Base-by-base conservation (phyloP, 2,113 vertebrate species). In the Tupaia chinensis region DNA sequence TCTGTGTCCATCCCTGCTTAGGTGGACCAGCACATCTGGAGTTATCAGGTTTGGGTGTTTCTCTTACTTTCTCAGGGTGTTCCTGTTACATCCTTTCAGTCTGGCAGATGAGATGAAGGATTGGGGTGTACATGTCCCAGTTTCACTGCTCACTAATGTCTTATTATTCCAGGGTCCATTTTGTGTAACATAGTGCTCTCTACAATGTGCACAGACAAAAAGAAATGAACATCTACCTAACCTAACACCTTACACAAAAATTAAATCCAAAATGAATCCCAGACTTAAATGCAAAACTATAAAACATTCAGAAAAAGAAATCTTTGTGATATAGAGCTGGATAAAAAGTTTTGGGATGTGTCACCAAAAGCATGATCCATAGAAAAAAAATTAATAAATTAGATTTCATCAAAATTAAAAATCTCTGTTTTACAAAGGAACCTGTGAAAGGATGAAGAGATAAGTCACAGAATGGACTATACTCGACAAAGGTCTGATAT, bases 271-370 rank as follows among this genome's bases (percentile, higher is more conserved):
- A 93, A 65, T 32, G 15, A 19, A 60, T 77, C 19, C 58, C 12
- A 81, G n/a, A 60, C 32, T 80, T 88, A 93, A 77, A 80, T 76
- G 25, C 44, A 54, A 87, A 91, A 74, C 19, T 70, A 15, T 92
- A 89, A 61, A 81, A 70, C 13, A 27, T 70, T 44, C 69, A 78
- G 66, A 8, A 66, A 73, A 95, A 91, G 44, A 77, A 9, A 15
- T 53, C 44, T 85, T 82, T 25, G 34, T 34, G 16, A 78, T 77
- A 44, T 34, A 44, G 19, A 7, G 8, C 3, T 80, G 65, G 29
- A 22, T 34, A 79, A 68, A 68, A 15, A 17, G 15, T 92, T n/a
- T 34, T 87, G 82, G 78, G 19, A 78, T 3, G 82, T 85, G 63
- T 78, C 56, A 63, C 70, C 10, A 65, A 91, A 94, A 79, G 3